These are phyloP conservation scores for Macrobrachium nipponense DNA, from an alignment of 1,140 invertebrate species.

Conservation along the genomic window DNA sequence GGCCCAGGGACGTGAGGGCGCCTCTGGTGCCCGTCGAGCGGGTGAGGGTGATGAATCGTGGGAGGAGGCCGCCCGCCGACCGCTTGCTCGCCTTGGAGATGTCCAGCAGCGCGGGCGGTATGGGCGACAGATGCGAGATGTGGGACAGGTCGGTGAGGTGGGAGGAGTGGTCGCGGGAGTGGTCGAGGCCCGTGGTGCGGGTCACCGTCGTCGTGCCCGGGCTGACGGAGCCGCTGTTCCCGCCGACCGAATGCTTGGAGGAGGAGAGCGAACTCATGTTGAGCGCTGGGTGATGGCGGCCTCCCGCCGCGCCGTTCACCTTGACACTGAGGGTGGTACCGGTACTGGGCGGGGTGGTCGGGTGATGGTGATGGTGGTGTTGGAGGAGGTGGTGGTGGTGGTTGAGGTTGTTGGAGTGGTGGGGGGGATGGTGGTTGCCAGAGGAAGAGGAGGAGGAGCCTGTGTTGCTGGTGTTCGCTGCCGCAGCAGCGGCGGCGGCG, in stretches of 20 bases:
- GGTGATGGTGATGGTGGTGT: too few species aligned
- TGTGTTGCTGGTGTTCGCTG: background rate
- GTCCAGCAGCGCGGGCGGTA: constrained; percentile 38
- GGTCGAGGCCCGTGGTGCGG: constrained; percentile 64
- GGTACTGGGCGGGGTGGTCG: background rate
- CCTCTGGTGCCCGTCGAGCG: constrained; percentile 73
- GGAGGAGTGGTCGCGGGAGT: constrained; percentile 63
- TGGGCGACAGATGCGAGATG: constrained; percentile 62
- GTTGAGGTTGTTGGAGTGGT: background rate
- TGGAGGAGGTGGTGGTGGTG: background rate
- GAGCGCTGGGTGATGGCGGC: constrained; percentile 72
- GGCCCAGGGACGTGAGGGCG: constrained; percentile 85
- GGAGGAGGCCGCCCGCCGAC: constrained; percentile 38
- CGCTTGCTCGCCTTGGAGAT: constrained; percentile 45
- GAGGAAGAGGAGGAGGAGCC: background rate
- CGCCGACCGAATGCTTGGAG: constrained; percentile 77
- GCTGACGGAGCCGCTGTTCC: constrained; percentile 61
- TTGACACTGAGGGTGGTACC: constrained; percentile 39
- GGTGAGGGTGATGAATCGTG: constrained; percentile 51
- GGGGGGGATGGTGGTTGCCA: background rate
- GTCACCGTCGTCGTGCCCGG: constrained; percentile 56
- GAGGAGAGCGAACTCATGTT: constrained; percentile 78
- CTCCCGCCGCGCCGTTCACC: constrained; percentile 58
- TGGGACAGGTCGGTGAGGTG: constrained; percentile 64
- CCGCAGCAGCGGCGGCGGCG: background rate